Evolutionary conservation across 1,140 invertebrate genomes (phyloP).

Genomic region (Brachionus rubens): DNA sequence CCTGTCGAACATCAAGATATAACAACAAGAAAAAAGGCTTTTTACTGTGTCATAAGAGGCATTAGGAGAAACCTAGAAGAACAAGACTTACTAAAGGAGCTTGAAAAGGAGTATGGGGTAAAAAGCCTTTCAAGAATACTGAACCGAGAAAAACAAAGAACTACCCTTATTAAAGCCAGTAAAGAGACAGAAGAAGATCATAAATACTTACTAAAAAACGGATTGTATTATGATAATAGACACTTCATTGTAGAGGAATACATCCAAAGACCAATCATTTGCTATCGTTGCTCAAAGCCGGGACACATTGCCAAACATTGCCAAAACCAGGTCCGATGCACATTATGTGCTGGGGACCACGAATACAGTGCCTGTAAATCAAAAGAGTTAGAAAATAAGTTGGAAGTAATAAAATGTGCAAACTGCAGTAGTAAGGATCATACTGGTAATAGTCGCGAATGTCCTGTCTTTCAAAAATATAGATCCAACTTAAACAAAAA

Average conservation of each 20-base stretch:
- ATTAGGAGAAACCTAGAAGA: constrained; percentile 6
- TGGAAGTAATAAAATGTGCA: neutral
- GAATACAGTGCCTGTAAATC: neutral
- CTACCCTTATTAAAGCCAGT: neutral
- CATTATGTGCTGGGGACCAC: neutral
- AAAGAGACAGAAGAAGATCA: neutral
- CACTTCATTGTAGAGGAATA: constrained; percentile 21
- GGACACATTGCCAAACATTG: constrained; percentile 11
- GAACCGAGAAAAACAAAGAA: constrained; percentile 17
- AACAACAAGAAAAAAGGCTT: neutral
- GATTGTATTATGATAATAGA: neutral
- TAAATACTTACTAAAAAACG: constrained; percentile 29
- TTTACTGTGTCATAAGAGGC: neutral
- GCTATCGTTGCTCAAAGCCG: neutral
- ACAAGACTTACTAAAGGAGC: neutral
- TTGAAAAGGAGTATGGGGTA: neutral
- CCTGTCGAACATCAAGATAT: neutral
- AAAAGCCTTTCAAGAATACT: constrained; percentile 15
- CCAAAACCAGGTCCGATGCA: neutral
- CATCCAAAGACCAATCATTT: neutral
- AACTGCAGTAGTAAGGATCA: neutral
- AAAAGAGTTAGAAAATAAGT: neutral
- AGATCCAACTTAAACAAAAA: neutral
- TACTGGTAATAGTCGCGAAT: constrained; percentile 4
- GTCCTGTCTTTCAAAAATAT: neutral